Percentiles rank a stretch among this genome's conserved stretches.
Evolutionary conservation across 2,113 vertebrate species (phyloP).

Genomic region (Rhadina sibilatrix): DNA sequence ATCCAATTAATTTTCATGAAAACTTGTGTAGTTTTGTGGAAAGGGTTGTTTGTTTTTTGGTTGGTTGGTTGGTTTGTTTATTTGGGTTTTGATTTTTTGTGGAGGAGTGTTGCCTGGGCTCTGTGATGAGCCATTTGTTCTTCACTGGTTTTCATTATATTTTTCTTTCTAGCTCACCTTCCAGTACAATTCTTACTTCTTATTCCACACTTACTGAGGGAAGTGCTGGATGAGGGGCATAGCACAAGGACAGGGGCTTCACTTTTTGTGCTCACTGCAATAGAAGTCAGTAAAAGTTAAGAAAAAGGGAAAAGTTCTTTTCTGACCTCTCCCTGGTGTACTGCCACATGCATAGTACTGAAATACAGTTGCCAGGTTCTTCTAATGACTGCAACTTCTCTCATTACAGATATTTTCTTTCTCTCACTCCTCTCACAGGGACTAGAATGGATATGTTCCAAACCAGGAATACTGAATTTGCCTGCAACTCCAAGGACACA

Average conservation of each 20-base stretch:
- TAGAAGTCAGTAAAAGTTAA: not conserved
- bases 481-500: not conserved
- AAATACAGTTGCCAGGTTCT: not conserved
- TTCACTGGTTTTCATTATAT: not conserved
- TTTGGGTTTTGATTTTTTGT: not conserved
- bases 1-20: not conserved
- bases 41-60: not conserved
- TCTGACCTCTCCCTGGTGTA: not conserved
- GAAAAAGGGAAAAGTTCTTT: not conserved
- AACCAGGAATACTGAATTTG: not conserved
- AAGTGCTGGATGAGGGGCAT: not conserved
- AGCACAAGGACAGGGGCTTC: not conserved
- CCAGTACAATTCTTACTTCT: not conserved
- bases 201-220: not conserved
- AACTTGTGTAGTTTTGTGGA: not conserved
- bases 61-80: no score
- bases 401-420: not conserved
- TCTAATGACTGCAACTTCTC: not conserved
- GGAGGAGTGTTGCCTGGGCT: rapidly evolving
- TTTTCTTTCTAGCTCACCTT: not conserved
- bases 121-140: not conserved
- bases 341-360: not conserved
- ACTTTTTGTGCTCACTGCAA: not conserved
- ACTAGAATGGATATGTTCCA: not conserved
- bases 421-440: not conserved